These are phyloP conservation scores for Andrena haemorrhoa DNA, from an alignment of 2,888 invertebrate genomes.

Conservation along the genomic window DNA sequence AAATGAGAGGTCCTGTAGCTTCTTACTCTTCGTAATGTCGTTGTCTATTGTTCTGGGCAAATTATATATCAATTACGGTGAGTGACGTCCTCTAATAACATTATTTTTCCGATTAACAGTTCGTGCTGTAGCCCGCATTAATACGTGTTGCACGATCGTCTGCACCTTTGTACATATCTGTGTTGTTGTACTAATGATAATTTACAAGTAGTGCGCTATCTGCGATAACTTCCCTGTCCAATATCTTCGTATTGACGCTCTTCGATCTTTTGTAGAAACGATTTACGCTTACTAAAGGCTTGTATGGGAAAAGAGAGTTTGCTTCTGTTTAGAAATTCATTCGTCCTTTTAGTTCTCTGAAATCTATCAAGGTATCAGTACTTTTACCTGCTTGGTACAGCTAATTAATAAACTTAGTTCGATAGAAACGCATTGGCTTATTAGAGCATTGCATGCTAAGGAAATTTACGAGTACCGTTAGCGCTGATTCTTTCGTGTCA, in stretches of 20 bases:
- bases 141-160: slow-evolving; percentile 26
- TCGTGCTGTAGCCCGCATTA: slow-evolving; percentile 11
- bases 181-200: slow-evolving; percentile 15
- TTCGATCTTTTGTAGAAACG: slow-evolving; percentile 16
- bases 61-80: slow-evolving; percentile 76
- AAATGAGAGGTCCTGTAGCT: slow-evolving; percentile 77
- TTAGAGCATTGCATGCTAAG: slow-evolving; percentile 20
- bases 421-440: slow-evolving; percentile 21
- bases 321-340: slow-evolving; percentile 10
- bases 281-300: slow-evolving; percentile 1
- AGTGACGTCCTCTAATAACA: slow-evolving; percentile 35
- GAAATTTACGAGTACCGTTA: slow-evolving; percentile 1
- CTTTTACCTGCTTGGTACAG: neutral
- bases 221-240: slow-evolving; percentile 3
- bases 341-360: neutral
- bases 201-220: neutral
- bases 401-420: neutral
- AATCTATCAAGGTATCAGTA: neutral
- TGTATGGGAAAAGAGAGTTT: neutral
- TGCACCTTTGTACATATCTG: slow-evolving; percentile 15
- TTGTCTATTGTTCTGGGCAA: slow-evolving; percentile 75
- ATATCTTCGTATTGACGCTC: slow-evolving; percentile 53
- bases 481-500: slow-evolving; percentile 49
- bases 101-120: slow-evolving; percentile 6
- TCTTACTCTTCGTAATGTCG: slow-evolving; percentile 73